A percentile compares a stretch with the other conserved stretches of the same genome.
These are phyloP conservation scores for Dicycla oo DNA, from an alignment of 2,888 invertebrate species.

Conservation along the genomic window DNA sequence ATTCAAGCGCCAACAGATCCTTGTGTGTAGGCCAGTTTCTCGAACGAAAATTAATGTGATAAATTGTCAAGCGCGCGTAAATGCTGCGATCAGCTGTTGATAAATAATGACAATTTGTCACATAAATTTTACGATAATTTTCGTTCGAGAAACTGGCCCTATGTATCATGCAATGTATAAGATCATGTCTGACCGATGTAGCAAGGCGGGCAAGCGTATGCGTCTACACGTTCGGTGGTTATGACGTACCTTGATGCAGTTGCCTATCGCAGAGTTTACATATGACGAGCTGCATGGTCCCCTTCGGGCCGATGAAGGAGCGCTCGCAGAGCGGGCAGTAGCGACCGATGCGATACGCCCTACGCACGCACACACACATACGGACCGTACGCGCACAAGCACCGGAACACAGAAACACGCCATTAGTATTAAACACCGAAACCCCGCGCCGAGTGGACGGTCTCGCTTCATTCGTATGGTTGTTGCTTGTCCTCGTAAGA, in stretches of 20 bases:
- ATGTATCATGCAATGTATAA: constrained; percentile 38
- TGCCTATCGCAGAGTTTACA: constrained; percentile 91
- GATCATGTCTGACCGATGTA: constrained; percentile 54
- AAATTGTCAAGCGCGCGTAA: not conserved
- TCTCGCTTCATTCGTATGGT: constrained; percentile 70
- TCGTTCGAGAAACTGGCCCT: not conserved
- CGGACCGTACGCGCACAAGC: constrained; percentile 86
- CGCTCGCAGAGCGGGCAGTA: constrained; percentile 93
- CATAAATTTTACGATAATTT: not conserved
- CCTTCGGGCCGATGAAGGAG: constrained; percentile 92
- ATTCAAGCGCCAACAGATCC: constrained; percentile 7
- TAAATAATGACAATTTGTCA: not conserved
- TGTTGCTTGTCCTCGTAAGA: constrained; percentile 79
- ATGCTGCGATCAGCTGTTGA: not conserved
- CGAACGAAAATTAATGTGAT: not conserved
- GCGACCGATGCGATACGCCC: constrained; percentile 93
- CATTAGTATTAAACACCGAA: constrained; percentile 84
- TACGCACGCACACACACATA: constrained; percentile 88
- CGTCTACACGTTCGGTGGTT: constrained; percentile 73
- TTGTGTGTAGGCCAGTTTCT: not conserved
- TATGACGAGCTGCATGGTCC: constrained; percentile 92
- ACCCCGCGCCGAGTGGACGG: constrained; percentile 63
- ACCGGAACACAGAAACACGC: constrained; percentile 90
- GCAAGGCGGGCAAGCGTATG: constrained; percentile 64
- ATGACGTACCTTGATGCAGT: constrained; percentile 90